Evolutionary conservation across 2,888 invertebrate species (phyloP), one percentile per base, ranked within the genome.

Genomic region (Sphaerophoria rueppellii): DNA sequence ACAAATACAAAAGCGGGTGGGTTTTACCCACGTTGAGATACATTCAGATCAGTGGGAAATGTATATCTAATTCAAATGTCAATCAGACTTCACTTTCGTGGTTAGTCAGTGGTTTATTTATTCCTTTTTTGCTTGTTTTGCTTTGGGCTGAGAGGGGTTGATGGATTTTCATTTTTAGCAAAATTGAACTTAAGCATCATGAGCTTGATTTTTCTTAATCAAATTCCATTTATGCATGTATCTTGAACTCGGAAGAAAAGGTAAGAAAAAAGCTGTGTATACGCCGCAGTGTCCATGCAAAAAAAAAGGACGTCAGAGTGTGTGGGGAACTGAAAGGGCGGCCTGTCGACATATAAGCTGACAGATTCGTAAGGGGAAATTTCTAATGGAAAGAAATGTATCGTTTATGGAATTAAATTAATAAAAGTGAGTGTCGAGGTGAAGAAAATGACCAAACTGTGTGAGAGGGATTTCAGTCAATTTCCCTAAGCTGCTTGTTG

Each of bases 11-110:
- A 70, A n/a, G 3, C 16, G 43, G 6, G 37, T 24, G 24, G 24
- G 24, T 24, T 24, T 24, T 24, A 2, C 24, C 24, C 24, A 24
- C 24, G 52, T 24, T 46, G 5, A n/a, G 9, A 7, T 32, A 35
- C 35, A 50, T 65, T 50, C 65, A 50, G 50, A 50, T 50, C 34
- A 14, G 50, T 24, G 11, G 14, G 35, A 16, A 34, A 48, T 6
- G 24, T 24, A 2, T 24, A 24, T 65, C 40, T 67, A 67, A 67
- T 54, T 40, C 9, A 54, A 67, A 67, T 54, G 67, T 54, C 67
- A 67, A 67, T 67, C 67, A 67, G 54, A 43, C 54, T 67, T 32
- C 6, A 24, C 32, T 34, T 50, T 32, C 6, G 24, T 54, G 54
- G 52, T 54, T 54, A 48, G n/a, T 40, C 67, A 52, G 40, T 16